Evolutionary conservation across 2,888 invertebrate genomes (phyloP), one percentile per base, ranked within the genome.

Genomic region (Isoperla grammatica): DNA sequence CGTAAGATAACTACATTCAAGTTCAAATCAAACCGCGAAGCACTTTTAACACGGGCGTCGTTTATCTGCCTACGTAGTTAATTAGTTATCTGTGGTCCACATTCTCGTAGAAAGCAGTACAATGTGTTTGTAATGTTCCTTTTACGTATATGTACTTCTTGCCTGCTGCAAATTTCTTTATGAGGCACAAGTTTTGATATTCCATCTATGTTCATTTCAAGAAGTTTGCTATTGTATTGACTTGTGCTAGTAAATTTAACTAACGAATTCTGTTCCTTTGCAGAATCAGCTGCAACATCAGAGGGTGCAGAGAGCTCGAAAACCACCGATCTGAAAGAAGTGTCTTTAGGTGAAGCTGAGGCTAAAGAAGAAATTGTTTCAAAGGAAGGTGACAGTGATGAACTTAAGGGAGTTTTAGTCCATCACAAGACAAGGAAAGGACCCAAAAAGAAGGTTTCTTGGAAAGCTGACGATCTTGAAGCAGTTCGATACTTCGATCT

Each of bases 401-500:
- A 13, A 60, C 53, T 22, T 22, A 69, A 85, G 67, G 88, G 91
- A 56, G 89, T 89, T 20, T 76, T 92, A 8, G 80, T 87, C 67
- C 79, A 85, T 66, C 85, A 87, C 63, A 86, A 89, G 67, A 63
- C 64, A 42, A 82, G 82, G 65, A 87, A 84, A 72, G 89, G 87
- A 2, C 87, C 87, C 2, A 93, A 89, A 71, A 89, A 90, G 73
- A 83, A 84, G 67, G 81, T 90, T 4, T 84, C 85, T 70, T 95
- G 93, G 88, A 88, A 87, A 70, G 81, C 86, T 2, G 93, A 94
- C 61, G 84, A 88, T 65, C 77, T 98, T 35, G 89, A 89, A 68
- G 86, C 90, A 69, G 80, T 93, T 60, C 86, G 88, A 68, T 95
- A 85, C 75, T 97, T 98, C 74, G 96, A 96, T 74, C 76, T 96